Evolutionary conservation across 2,797 vertebrate genomes (phyloP).

Genomic region (Darevskia mixta): DNA sequence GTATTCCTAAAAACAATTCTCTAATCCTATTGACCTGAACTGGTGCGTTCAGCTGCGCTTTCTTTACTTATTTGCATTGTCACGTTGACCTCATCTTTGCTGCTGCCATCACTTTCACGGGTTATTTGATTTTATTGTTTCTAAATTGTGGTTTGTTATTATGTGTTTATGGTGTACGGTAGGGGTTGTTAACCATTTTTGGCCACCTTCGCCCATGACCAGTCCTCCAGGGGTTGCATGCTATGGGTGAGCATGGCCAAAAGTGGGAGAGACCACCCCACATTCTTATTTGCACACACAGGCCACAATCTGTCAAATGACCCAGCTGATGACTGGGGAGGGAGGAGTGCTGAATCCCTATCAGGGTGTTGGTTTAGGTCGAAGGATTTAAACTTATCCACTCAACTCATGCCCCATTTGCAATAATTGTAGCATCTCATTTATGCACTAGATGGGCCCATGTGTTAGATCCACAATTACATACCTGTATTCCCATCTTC

Average conservation of each 20-base stretch:
- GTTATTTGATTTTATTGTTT: neutral
- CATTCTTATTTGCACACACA: no score
- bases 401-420: no score
- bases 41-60: neutral
- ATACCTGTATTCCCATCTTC: conserved; percentile 83
- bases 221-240: no score
- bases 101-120: neutral
- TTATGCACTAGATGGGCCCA: neutral
- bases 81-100: neutral
- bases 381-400: no score
- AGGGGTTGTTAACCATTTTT: no score
- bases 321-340: no score
- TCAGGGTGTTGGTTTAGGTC: no score
- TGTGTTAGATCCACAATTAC: neutral
- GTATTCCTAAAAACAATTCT: neutral
- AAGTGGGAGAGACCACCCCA: no score
- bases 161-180: neutral
- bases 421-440: neutral
- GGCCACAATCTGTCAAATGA: no score
- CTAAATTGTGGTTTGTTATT: neutral
- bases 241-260: no score
- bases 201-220: no score
- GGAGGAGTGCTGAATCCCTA: no score
- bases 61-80: neutral
- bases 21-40: neutral